Percentiles rank a stretch among this genome's conserved stretches.
Evolutionary conservation across 2,113 vertebrate genomes (phyloP).

Genomic region (Spermophilus dauricus): DNA sequence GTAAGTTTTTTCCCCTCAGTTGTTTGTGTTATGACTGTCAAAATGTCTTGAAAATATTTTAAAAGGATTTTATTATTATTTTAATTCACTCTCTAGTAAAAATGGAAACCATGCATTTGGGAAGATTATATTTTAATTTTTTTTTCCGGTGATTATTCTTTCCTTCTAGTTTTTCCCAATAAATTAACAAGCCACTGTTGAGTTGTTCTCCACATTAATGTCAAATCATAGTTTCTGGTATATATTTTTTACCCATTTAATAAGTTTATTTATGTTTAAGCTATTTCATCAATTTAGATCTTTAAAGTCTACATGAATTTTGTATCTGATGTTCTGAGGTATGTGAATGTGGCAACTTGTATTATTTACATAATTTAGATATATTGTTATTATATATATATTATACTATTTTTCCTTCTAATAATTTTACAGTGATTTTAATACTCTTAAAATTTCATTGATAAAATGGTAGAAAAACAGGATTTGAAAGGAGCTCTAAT

Average conservation of each 20-base stretch:
- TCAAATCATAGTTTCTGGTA: constrained; percentile 14
- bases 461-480: not conserved
- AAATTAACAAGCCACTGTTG: not conserved
- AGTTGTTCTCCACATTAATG: not conserved
- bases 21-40: not conserved
- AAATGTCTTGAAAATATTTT: constrained; percentile 26
- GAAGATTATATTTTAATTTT: constrained; percentile 2
- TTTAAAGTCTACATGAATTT: constrained; percentile 17
- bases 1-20: not conserved
- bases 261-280: not conserved
- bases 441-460: not conserved
- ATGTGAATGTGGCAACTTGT: not conserved
- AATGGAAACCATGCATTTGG: not conserved
- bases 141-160: not conserved
- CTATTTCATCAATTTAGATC: not conserved
- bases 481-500: not conserved
- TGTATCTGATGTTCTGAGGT: not conserved
- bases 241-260: not conserved
- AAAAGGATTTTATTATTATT: not conserved
- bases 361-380: not conserved
- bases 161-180: not conserved
- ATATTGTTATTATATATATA: not conserved
- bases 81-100: constrained; percentile 6
- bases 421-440: not conserved
- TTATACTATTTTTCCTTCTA: not conserved